Evolutionary conservation across 2,113 vertebrate species (phyloP).

Genomic region (Catharus minimus): DNA sequence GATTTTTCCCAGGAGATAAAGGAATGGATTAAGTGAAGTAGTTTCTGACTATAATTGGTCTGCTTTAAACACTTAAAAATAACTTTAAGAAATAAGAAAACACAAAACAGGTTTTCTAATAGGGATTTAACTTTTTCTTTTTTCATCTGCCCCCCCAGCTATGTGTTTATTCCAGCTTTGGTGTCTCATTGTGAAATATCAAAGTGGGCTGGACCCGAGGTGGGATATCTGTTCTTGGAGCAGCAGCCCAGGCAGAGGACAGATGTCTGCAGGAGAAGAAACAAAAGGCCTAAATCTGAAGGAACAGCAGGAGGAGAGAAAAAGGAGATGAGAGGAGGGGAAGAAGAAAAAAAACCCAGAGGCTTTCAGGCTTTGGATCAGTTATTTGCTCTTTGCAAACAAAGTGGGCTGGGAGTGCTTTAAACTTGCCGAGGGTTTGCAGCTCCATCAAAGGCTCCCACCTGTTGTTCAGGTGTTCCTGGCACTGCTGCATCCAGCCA

Average conservation of each 20-base stretch:
- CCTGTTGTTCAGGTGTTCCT: slow-evolving; percentile 35
- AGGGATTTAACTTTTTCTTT: slow-evolving; percentile 37
- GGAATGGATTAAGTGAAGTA: slow-evolving; percentile 64
- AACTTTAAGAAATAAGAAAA: slow-evolving; percentile 60
- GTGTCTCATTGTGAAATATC: slow-evolving; percentile 36
- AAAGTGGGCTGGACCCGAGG: background rate
- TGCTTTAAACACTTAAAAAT: slow-evolving; percentile 69
- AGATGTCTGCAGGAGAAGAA: slow-evolving; percentile 44
- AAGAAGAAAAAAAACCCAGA: background rate
- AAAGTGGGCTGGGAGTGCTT: background rate
- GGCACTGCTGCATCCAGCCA: background rate
- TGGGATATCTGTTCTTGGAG: background rate
- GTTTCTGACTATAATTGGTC: slow-evolving; percentile 64
- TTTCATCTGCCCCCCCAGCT: background rate
- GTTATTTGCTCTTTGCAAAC: slow-evolving; percentile 38
- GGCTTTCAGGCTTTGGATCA: slow-evolving; percentile 15
- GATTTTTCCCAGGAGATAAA: slow-evolving; percentile 69
- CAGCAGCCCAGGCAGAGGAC: slow-evolving; percentile 28
- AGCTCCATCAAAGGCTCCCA: background rate
- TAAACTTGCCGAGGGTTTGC: background rate
- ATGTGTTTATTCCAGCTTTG: slow-evolving; percentile 45
- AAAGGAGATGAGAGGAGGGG: background rate
- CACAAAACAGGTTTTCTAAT: slow-evolving; percentile 51
- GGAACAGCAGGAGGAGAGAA: background rate
- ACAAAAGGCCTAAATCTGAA: slow-evolving; percentile 57